Evolutionary conservation across 2,797 vertebrate genomes (phyloP).

Genomic region (Petrocephalus sullivani): DNA sequence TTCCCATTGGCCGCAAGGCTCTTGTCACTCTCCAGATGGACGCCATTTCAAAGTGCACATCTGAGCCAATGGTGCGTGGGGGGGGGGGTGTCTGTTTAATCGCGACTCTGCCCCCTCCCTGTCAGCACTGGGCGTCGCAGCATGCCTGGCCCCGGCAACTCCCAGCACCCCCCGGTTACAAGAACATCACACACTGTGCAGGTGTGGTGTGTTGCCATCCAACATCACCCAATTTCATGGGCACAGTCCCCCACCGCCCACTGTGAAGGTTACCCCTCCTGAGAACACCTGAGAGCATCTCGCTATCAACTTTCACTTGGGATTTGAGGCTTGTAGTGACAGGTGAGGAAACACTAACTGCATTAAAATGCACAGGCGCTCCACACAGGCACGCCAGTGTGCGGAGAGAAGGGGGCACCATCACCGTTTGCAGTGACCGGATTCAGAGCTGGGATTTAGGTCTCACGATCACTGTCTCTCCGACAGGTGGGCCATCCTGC

Average conservation of each 20-base stretch:
- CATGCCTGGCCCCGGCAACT: slow-evolving; percentile 44
- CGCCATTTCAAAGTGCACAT: slow-evolving; percentile 29
- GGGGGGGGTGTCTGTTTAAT: slow-evolving; percentile 55
- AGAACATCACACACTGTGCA: slow-evolving; percentile 41
- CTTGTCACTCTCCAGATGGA: background rate
- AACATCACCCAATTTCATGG: slow-evolving; percentile 64
- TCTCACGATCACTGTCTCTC: slow-evolving; percentile 72
- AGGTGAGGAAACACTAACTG: background rate
- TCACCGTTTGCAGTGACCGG: background rate
- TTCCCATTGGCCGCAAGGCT: background rate
- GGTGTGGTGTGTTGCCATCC: slow-evolving; percentile 63
- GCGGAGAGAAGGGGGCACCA: background rate
- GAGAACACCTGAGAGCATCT: background rate
- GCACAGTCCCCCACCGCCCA: slow-evolving; percentile 44
- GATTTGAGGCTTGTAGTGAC: slow-evolving; percentile 31
- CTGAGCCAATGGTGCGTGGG: slow-evolving; percentile 38
- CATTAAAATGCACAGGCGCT: background rate
- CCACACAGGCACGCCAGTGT: background rate
- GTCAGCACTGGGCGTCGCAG: background rate
- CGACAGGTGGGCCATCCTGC: slow-evolving; percentile 30
- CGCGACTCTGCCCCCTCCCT: slow-evolving; percentile 22
- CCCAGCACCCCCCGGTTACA: slow-evolving; percentile 61
- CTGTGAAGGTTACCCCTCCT: slow-evolving; percentile 53
- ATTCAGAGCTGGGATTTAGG: slow-evolving; percentile 52
- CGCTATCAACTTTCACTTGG: background rate